Conservation (phyloP, 2,113 vertebrate species). For the Pao palembangensis region DNA sequence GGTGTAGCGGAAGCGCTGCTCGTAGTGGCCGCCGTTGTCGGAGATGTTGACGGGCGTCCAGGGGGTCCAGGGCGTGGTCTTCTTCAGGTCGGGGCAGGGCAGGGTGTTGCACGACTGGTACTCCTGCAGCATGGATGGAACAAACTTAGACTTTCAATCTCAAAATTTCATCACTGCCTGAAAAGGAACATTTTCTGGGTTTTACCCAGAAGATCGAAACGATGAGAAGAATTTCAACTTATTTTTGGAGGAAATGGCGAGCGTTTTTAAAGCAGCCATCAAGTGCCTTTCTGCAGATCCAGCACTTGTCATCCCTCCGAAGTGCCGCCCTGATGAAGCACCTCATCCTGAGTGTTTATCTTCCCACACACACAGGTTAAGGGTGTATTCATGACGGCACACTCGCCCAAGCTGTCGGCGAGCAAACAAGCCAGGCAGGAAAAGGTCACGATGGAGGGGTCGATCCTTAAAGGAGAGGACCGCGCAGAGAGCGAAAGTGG, state of each 20-base stretch:
- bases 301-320: no score
- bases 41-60: slow-evolving; percentile 98
- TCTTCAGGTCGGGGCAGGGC: slow-evolving; percentile 90
- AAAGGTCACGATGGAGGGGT: slow-evolving; percentile 66
- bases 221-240: background rate
- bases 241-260: slow-evolving; percentile 39
- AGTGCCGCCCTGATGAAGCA: no score
- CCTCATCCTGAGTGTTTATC: no score
- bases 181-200: no score
- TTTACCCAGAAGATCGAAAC: no score
- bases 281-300: background rate
- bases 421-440: slow-evolving; percentile 40
- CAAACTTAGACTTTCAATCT: background rate
- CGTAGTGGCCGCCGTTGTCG: slow-evolving; percentile 93
- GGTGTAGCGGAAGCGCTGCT: slow-evolving; percentile 94
- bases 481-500: slow-evolving; percentile 10
- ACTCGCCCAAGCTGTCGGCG: slow-evolving; percentile 20
- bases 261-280: slow-evolving; percentile 27
- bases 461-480: slow-evolving; percentile 50
- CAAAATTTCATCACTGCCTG: no score
- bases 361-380: no score
- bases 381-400: no score
- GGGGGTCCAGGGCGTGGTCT: slow-evolving; percentile 96
- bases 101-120: slow-evolving; percentile 93
- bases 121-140: slow-evolving; percentile 73